Evolutionary conservation across 2,888 invertebrate species (phyloP), one percentile per base, ranked within the genome.

Genomic region (Drosophila imparisetae): DNA sequence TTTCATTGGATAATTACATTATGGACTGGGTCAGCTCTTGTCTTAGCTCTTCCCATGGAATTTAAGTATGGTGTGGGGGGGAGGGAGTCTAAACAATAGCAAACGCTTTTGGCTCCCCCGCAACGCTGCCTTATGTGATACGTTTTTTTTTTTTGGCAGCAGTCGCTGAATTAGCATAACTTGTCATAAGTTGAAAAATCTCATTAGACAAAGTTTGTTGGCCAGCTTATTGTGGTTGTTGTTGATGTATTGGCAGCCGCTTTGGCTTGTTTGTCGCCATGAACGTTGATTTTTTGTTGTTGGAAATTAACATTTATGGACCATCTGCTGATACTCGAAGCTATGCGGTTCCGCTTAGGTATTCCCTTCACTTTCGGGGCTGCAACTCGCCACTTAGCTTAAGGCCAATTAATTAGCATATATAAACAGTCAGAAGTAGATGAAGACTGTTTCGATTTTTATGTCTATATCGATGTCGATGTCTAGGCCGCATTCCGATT

Each of bases 161-260:
- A 62, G 70, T 75, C 65, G 61, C 64, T 50, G 74, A 89, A 87
- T 87, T 87, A 89, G 89, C 87, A 87, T 87, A 87, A 89, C 87
- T 89, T 87, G 89, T 89, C 87, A 89, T 86, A 87, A 89, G 87
- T 87, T 89, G 79, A 86, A 86, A 86, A 85, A 86, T 86, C 86
- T 87, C 89, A 86, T 86, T 86, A 86, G 90, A 86, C 83, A 62
- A 78, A 77, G 67, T 78, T 66, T 58, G 71, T 66, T 55, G 49
- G 42, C 50, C 49, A 54, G 49, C 59, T 60, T 63, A 29, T 55
- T 40, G 52, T 62, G 58, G 65, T 53, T 57, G 60, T 48, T 69
- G 50, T 54, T 62, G 53, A 21, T 38, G n/a, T 85, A 70, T 74
- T 86, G 73, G 68, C 70, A 57, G 63, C 18, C 34, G 15, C 36